A percentile compares a stretch with the other conserved stretches of the same genome.
These are phyloP conservation scores for Leptura quadrifasciata DNA, from an alignment of 2,888 invertebrate genomes.

Conservation along the genomic window DNA sequence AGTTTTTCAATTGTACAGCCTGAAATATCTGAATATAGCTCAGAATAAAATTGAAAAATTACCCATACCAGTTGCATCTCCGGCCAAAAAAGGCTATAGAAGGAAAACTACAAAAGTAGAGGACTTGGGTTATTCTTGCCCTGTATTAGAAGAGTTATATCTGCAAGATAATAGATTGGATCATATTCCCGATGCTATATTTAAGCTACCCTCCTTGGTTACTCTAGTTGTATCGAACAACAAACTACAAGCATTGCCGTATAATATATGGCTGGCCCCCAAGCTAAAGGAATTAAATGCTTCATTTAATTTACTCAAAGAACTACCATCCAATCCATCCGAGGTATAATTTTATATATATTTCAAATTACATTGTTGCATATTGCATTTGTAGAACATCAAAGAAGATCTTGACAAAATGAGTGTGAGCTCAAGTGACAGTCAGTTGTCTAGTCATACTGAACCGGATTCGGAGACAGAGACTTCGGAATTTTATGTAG, in stretches of 20 bases:
- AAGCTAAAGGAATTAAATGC: constrained; percentile 91
- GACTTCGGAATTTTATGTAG: constrained; percentile 68
- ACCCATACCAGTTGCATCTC: constrained; percentile 74
- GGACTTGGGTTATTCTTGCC: constrained; percentile 79
- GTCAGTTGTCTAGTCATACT: constrained; percentile 71
- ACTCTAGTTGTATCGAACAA: constrained; percentile 96
- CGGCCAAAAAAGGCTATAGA: constrained; percentile 64
- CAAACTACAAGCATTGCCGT: constrained; percentile 88
- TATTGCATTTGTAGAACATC: constrained; percentile 56
- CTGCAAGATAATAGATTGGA: constrained; percentile 94
- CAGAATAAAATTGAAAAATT: constrained; percentile 91
- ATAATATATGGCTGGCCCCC: constrained; percentile 90
- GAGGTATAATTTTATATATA: constrained; percentile 68
- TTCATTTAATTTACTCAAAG: constrained; percentile 90
- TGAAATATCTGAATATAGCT: constrained; percentile 89
- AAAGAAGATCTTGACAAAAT: constrained; percentile 71
- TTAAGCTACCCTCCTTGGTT: constrained; percentile 85
- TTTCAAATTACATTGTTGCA: background rate
- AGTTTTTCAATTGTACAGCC: constrained; percentile 88
- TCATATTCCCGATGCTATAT: constrained; percentile 86
- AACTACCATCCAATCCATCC: constrained; percentile 80
- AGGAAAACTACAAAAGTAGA: constrained; percentile 65
- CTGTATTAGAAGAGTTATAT: constrained; percentile 91
- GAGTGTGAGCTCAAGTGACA: constrained; percentile 72
- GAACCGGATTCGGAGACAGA: constrained; percentile 69